phyloP scores from a whole-genome alignment of 2,797 vertebrate genomes.

The Natrix natrix region DNA sequence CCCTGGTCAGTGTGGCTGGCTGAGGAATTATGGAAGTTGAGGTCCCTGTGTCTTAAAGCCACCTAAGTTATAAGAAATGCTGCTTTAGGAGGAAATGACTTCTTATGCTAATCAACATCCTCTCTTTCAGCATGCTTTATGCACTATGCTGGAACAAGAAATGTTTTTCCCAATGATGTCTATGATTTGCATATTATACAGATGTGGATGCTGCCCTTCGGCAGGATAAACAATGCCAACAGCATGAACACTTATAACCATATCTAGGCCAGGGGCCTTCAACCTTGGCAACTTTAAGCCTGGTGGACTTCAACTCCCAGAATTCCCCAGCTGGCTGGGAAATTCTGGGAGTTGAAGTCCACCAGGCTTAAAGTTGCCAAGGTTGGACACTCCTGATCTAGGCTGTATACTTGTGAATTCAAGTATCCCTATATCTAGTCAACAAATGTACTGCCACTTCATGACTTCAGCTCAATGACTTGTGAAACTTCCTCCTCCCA shows the following conservation, averaged over 20 bases:
- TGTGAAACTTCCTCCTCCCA: not conserved
- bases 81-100: not conserved
- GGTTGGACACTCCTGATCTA: not conserved
- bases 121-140: not conserved
- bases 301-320: too few species aligned
- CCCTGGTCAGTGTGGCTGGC: not conserved
- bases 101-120: not conserved
- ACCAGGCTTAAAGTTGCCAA: too few species aligned
- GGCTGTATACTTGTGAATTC: not conserved
- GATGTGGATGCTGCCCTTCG: not conserved
- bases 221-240: not conserved
- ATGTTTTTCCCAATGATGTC: not conserved
- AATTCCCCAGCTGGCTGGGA: too few species aligned
- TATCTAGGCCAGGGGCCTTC: not conserved
- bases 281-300: too few species aligned
- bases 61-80: not conserved
- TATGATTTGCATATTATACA: fast-evolving
- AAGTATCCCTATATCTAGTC: not conserved
- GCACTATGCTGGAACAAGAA: not conserved
- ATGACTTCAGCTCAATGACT: not conserved
- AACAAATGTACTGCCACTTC: not conserved
- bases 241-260: not conserved
- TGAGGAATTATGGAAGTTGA: not conserved
- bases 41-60: not conserved
- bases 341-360: too few species aligned